A percentile compares a stretch with the other conserved stretches of the same genome.
Conservation (phyloP, 2,113 vertebrate genomes). For the Chauna torquata region DNA sequence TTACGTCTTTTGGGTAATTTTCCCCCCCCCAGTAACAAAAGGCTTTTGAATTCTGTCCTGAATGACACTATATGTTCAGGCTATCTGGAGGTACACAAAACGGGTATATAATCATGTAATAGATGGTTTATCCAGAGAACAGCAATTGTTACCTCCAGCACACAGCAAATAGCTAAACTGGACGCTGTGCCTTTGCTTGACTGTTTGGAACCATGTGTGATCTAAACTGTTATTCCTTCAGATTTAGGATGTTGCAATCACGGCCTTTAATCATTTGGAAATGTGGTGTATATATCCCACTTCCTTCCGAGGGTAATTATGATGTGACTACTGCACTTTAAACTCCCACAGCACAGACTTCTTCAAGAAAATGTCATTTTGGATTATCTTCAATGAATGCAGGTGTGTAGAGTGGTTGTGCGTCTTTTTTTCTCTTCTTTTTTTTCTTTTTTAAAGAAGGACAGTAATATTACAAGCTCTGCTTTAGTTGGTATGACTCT, state of each 20-base stretch:
- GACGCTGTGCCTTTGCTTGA: neutral
- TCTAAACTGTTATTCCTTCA: neutral
- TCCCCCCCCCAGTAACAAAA: neutral
- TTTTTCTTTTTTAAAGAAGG: neutral
- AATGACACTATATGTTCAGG: neutral
- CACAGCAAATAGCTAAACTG: neutral
- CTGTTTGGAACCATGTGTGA: neutral
- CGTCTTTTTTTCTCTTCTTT: neutral
- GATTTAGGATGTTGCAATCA: neutral
- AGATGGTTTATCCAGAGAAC: neutral
- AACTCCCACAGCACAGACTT: neutral
- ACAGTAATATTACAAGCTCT: neutral
- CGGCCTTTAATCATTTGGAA: neutral
- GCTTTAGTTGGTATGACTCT: neutral
- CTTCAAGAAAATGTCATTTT: conserved; percentile 44
- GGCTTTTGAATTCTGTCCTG: neutral
- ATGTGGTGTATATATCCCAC: neutral
- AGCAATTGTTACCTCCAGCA: neutral
- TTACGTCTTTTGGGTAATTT: neutral
- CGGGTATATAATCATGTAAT: neutral
- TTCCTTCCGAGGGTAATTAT: conserved; percentile 37
- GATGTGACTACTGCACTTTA: neutral
- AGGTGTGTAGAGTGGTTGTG: neutral
- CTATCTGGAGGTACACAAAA: neutral
- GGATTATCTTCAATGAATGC: conserved; percentile 16